Percentiles rank a stretch among this genome's conserved stretches.
phyloP scores from a whole-genome alignment of 2,888 invertebrate genomes.

The Phlogophora meticulosa region DNA sequence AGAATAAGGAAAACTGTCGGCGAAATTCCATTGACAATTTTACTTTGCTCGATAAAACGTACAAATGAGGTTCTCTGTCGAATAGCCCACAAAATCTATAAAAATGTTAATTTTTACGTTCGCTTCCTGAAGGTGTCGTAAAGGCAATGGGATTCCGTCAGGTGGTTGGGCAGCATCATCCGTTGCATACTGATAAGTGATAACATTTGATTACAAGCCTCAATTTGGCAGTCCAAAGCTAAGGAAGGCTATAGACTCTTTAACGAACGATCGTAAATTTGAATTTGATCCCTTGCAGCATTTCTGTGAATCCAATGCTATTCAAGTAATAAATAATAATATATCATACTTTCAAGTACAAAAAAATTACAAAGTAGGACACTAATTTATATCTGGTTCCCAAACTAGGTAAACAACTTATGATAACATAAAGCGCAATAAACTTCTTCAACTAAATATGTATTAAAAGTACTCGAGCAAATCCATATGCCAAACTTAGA shows the following conservation, averaged over 20 bases:
- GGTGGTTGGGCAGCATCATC: conserved; percentile 29
- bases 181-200: conserved; percentile 49
- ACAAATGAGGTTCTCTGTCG: conserved; percentile 31
- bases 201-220: conserved; percentile 20
- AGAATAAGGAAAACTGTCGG: conserved; percentile 2
- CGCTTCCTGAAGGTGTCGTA: conserved; percentile 29
- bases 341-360: no score
- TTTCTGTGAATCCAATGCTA: no score
- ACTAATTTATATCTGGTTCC: no score
- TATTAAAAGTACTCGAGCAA: no score
- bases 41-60: conserved; percentile 38
- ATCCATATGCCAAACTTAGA: no score
- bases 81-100: conserved; percentile 50
- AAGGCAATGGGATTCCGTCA: conserved; percentile 38
- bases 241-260: not conserved
- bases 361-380: no score
- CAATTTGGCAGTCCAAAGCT: not conserved
- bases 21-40: conserved; percentile 38
- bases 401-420: no score
- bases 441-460: no score
- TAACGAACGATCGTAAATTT: conserved; percentile 1
- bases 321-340: no score
- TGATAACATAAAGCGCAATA: no score
- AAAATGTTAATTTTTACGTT: conserved; percentile 51
- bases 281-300: not conserved